Conservation (phyloP, 2,113 vertebrate genomes). For the Ranitomeya variabilis region DNA sequence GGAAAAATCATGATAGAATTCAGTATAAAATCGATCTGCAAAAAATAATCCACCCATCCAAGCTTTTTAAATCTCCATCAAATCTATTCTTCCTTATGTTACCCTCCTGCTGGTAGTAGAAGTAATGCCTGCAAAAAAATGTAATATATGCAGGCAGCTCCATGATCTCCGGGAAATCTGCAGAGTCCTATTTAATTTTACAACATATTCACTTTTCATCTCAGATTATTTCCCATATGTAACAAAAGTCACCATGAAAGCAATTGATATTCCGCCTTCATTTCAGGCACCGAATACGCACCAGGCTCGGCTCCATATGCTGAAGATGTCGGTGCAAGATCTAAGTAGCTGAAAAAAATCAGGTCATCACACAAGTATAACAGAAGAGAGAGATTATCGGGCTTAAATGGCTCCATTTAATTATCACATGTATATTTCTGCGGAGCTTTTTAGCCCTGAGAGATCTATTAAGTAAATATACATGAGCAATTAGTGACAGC, state of each 20-base stretch:
- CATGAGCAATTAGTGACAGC: background rate
- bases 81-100: background rate
- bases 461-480: background rate
- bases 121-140: background rate
- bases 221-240: background rate
- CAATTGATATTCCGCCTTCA: slow-evolving; percentile 4
- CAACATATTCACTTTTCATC: background rate
- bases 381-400: slow-evolving; percentile 24
- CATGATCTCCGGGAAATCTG: background rate
- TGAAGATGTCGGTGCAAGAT: slow-evolving; percentile 3
- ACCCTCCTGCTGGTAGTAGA: background rate
- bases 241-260: background rate
- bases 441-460: background rate
- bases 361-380: slow-evolving; percentile 41
- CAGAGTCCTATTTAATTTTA: background rate
- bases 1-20: background rate
- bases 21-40: background rate
- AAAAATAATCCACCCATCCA: background rate
- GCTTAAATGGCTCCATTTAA: background rate
- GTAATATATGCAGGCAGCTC: background rate
- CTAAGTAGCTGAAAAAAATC: slow-evolving; percentile 41
- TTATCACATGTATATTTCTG: background rate
- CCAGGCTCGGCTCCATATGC: background rate
- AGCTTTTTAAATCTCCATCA: background rate
- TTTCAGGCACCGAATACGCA: background rate